Evolutionary conservation across 2,113 vertebrate genomes (phyloP), one percentile per base, ranked within the genome.

Genomic region (Aramus guarauna): DNA sequence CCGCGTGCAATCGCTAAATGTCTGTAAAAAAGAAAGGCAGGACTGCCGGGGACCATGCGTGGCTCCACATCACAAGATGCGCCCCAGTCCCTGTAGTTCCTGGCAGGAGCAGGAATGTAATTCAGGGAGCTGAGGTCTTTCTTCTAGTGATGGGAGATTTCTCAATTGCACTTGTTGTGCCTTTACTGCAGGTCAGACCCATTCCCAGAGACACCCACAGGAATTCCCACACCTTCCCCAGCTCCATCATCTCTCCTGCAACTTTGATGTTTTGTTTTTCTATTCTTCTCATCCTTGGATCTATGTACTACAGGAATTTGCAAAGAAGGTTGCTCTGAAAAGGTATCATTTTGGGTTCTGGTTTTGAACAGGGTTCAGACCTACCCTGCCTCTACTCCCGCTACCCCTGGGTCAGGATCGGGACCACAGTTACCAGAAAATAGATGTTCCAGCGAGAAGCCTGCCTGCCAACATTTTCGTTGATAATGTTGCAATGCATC

Each of bases 1-100:
- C 41, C 3, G 0, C n/a, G 7, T 1, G 8, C 0, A 3, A 15
- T 48, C 1, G 0, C 15, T 69, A 17, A 34, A 17, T 6, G 32
- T 8, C 32, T 34, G 43, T 71, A 6, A 66, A 41, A 37, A 4
- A 5, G 12, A 34, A 81, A 32, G 3, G 10, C 27, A 55, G 63
- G n/a, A 17, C 58, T 37, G 45, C 4, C 27, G 11, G 52, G 23
- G 58, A 32, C 15, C 10, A 2, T 7, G 36, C 0, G 2, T 48
- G 30, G 15, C 32, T 15, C 69, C 48, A 26, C 41, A 9, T 12
- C 52, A 29, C 4, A 2, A 30, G 39, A 36, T 1, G 0, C 36
- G 45, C 16, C 60, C 13, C 48, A 19, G 23, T 9, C 37, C 27
- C n/a, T 11, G 18, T 10, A 73, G n/a, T 3, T 89, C n/a, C 34